Base-by-base conservation (phyloP, 2,797 vertebrate genomes). In the Dallia pectoralis region DNA sequence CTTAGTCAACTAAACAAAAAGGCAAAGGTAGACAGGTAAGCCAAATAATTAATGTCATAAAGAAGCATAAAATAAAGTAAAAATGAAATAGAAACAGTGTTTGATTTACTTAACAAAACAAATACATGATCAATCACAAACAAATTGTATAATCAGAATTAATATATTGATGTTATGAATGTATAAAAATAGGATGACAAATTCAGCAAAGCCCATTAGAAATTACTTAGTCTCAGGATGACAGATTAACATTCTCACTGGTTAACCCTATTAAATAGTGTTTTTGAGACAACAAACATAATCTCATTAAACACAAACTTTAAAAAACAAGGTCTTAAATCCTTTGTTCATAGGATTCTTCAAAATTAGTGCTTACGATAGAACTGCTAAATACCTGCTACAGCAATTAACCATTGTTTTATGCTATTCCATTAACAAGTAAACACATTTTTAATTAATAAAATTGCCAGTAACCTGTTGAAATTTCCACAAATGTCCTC, bases 361-460 rank as follows among this genome's bases (percentile, higher is more conserved):
- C 27, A 65, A 71, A 73, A 56, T 77, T 68, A 81, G 75, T 72
- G 71, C 79, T 73, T 67, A 69, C 49, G 33, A 70, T 51, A 67
- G 3, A 73, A 77, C 63, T 73, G 67, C 29, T 22, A 74, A n/a
- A 30, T 61, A 71, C 40, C 12, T 59, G 65, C 69, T 44, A 77
- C 25, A 36, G 40, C 40, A 72, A 56, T 67, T 33, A 67, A 70
- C 48, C 64, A 47, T 70, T 59, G 64, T 61, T 73, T 56, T 33
- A 65, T 62, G 61, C 44, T 40, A 33, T 67, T 7, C 40, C 40
- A 12, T 44, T 44, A 44, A 64, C 19, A 61, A 33, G 62, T 64
- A 56, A 73, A 69, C 59, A 70, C 47, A 47, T 56, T 70, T 27
- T 66, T 53, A 71, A 30, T 59, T 33, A 61, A 48, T 70, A 40